Percentiles rank a stretch among this genome's conserved stretches.
Conservation (phyloP, 1,140 invertebrate genomes). For the Pseudomyrmex cubaensis region DNA sequence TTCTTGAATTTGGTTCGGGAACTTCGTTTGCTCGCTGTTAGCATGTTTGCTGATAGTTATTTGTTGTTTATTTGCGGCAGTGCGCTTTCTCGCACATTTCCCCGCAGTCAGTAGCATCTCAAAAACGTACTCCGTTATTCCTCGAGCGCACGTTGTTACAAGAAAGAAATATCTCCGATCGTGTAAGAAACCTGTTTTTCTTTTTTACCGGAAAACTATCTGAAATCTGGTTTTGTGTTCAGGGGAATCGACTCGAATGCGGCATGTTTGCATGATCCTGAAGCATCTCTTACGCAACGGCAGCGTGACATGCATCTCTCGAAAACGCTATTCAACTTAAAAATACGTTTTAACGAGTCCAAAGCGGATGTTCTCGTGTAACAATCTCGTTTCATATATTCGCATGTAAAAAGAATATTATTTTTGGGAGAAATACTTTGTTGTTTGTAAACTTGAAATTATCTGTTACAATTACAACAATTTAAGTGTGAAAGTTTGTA, state of each 20-base stretch:
- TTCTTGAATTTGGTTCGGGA: no score
- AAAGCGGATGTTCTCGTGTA: neutral
- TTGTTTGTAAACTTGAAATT: constrained; percentile 18
- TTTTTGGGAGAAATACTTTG: neutral
- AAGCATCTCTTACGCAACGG: constrained; percentile 17
- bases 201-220: constrained; percentile 31
- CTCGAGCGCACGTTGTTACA: no score
- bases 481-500: constrained; percentile 22
- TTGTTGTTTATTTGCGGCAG: no score
- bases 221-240: constrained; percentile 31
- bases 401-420: neutral
- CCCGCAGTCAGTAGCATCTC: no score
- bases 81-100: no score
- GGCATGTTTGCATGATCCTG: constrained; percentile 4
- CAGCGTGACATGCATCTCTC: neutral
- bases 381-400: no score
- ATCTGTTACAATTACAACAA: neutral
- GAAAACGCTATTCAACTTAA: neutral
- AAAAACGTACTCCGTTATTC: no score
- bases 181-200: constrained; percentile 19
- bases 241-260: neutral
- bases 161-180: constrained; percentile 1
- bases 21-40: no score
- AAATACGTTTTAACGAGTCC: neutral
- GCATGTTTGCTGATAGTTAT: no score